Base-by-base conservation (phyloP, 2,113 vertebrate genomes). In the Ahaetulla prasina region DNA sequence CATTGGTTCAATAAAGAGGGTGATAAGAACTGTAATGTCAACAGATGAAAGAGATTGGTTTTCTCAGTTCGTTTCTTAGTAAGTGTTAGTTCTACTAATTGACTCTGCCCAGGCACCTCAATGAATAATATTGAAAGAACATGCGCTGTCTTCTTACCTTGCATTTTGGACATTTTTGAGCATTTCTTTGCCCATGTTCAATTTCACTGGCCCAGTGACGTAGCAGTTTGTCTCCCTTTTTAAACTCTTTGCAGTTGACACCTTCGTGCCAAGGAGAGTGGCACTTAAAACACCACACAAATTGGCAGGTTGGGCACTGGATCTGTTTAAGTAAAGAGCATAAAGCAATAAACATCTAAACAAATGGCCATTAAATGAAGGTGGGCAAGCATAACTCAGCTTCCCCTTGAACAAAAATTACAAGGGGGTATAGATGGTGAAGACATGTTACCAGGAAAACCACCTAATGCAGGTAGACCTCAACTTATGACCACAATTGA, bases 211-310 rank as follows among this genome's bases (percentile, higher is more conserved):
- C 99, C 99, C 99, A 99, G 96, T 98, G 98, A 96, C 98, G 98
- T 91, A 99, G 97, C 94, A 99, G 96, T 94, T 99, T 99, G 98
- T 99, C 99, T 94, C 99, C 99, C 95, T 98, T 99, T 96, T 98
- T 98, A 97, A 99, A 99, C 80, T 99, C 98, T 90, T 98, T 98
- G 96, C 99, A 99, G 96, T 98, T 99, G 95, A 99, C 96, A 0
- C 99, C 99, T 95, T 99, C 98, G 94, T 99, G 99, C 99, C 99
- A 99, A 89, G 99, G 99, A 35, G 99, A 98, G 87, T 99, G 99
- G 98, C 99, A 99, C 97, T 98, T 99, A 97, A 99, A 99, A 98
- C 99, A 99, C 99, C 99, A 99, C 95, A 99, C 96, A 96, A 99
- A 99, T 97, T 99, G 99, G 98, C 99, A 99, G 94, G 96, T 97